Percentiles rank a stretch among this genome's conserved stretches.
Evolutionary conservation across 2,888 invertebrate genomes (phyloP).

Genomic region (Oscheius sp.): DNA sequence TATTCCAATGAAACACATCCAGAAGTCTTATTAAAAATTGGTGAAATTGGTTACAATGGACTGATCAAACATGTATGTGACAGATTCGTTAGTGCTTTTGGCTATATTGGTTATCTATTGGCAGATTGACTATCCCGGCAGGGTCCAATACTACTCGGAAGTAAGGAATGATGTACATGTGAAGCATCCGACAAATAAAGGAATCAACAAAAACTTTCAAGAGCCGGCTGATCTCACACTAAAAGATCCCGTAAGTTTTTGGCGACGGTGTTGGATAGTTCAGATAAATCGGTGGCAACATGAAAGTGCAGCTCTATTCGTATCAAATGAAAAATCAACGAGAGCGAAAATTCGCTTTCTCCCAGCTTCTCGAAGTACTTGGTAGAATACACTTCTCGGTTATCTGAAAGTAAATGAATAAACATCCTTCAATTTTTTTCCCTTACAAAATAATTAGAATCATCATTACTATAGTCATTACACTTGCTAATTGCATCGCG

Average conservation of each 20-base stretch:
- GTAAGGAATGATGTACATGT: conserved; percentile 61
- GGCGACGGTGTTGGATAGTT: background rate
- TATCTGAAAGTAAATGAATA: too few species aligned
- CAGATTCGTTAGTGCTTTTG: too few species aligned
- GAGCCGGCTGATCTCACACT: conserved; percentile 51
- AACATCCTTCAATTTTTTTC: too few species aligned
- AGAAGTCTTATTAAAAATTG: conserved; percentile 58
- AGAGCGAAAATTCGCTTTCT: conserved; percentile 53
- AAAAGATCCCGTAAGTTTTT: conserved; percentile 43
- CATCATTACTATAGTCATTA: background rate
- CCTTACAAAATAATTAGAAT: too few species aligned
- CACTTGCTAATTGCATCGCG: too few species aligned
- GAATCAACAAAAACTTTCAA: conserved; percentile 60
- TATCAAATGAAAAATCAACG: conserved; percentile 32
- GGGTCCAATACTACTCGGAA: conserved; percentile 66
- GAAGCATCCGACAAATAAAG: conserved; percentile 65
- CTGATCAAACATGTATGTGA: conserved; percentile 65
- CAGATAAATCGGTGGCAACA: conserved; percentile 48
- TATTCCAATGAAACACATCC: conserved; percentile 66
- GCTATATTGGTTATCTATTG: too few species aligned
- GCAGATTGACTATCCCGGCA: conserved; percentile 66
- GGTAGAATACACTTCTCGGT: background rate
- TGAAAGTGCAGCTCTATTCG: conserved; percentile 47
- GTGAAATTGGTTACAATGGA: conserved; percentile 60
- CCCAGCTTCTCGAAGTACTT: conserved; percentile 43